Evolutionary conservation across 2,113 vertebrate genomes (phyloP), one percentile per base, ranked within the genome.

Genomic region (Tympanuchus pallidicinctus): DNA sequence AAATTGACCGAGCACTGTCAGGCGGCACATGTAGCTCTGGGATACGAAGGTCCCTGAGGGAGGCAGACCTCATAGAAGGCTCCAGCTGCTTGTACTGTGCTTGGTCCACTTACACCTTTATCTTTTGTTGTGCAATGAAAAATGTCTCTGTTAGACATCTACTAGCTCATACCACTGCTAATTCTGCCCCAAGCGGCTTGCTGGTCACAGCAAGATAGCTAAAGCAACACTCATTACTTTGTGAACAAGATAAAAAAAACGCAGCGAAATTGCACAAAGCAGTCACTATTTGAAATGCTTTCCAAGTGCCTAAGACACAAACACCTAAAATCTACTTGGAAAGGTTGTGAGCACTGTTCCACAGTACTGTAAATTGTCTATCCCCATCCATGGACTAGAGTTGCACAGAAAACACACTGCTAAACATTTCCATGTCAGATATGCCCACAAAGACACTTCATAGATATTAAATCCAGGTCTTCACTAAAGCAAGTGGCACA

Each of bases 81-180:
- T 16, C 47, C 66, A 87, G n/a, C 25, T n/a, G n/a, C 27, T 25
- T 50, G 24, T 40, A 18, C 34, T 82, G 8, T 42, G 47, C 42
- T 82, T 75, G 45, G 28, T 42, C 56, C 42, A 87, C 65, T 91
- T 60, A 60, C 2, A 5, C 28, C 47, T 80, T 85, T 69, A 57
- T 8, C 34, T 81, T 8, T n/a, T 42, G 2, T 2, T 69, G 74
- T 50, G 80, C 30, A 47, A 16, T 34, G 34, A 66, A 54, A 54
- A 82, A 18, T 12, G 2, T 6, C 69, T 78, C 50, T 21, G 71
- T 45, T 56, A 72, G 45, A 28, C 27, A 77, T 74, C 63, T 73
- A 71, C 59, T 73, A 89, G 82, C 36, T 90, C 61, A 69, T 76
- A 42, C 69, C 88, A 95, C 28, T 75, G 60, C 56, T 82, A 79